These are phyloP conservation scores for Papilio helenus DNA, from an alignment of 1,140 invertebrate species.

Conservation along the genomic window DNA sequence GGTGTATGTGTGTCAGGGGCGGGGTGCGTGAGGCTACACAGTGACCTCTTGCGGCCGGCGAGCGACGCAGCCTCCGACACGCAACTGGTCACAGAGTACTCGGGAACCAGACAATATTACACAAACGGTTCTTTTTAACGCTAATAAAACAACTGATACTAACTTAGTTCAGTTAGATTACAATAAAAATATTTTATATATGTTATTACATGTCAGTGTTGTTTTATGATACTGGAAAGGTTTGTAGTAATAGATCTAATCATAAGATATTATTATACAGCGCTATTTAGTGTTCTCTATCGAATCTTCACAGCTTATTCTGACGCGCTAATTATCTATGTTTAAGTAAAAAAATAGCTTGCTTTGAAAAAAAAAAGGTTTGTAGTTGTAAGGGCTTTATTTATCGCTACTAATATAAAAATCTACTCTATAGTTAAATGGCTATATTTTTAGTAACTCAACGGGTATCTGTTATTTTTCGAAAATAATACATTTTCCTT, in stretches of 20 bases:
- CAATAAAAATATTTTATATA: too few species aligned
- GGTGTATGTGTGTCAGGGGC: slow-evolving; percentile 18
- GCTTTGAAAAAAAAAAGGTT: too few species aligned
- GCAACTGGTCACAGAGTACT: slow-evolving; percentile 16
- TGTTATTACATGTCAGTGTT: neutral
- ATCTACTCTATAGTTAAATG: too few species aligned
- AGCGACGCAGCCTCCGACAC: slow-evolving; percentile 1
- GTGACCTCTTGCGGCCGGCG: neutral
- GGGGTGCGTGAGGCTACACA: slow-evolving; percentile 30
- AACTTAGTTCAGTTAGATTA: too few species aligned
- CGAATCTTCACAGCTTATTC: neutral
- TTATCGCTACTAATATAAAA: too few species aligned
- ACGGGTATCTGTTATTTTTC: neutral
- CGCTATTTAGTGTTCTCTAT: neutral
- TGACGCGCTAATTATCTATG: neutral
- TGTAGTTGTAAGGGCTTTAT: too few species aligned
- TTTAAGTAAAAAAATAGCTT: neutral
- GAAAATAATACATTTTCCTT: neutral
- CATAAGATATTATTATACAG: neutral
- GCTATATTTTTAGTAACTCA: neutral
- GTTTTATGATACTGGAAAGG: neutral
- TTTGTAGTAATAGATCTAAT: neutral
- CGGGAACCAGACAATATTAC: neutral
- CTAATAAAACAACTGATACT: neutral
- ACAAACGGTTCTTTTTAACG: neutral